These are phyloP conservation scores for Apamea anceps DNA, from an alignment of 2,888 invertebrate species.

Conservation along the genomic window DNA sequence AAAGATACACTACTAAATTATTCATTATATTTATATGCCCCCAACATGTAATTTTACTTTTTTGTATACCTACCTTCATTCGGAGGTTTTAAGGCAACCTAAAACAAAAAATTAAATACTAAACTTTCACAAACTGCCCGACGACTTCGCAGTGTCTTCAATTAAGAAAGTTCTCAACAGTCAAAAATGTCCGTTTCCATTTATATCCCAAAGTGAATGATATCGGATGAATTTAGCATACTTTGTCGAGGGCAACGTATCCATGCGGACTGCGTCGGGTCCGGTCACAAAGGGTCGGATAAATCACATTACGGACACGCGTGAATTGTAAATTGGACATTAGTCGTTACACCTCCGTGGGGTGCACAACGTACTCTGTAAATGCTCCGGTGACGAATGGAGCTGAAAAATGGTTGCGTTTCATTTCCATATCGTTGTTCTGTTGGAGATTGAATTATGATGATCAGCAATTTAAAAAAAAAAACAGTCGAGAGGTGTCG, in stretches of 20 bases:
- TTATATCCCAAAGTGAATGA: constrained; percentile 64
- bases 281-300: constrained; percentile 87
- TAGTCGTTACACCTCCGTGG: constrained; percentile 84
- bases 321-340: constrained; percentile 90
- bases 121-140: constrained; percentile 6
- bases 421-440: constrained; percentile 60
- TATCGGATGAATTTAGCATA: constrained; percentile 80
- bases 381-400: constrained; percentile 52
- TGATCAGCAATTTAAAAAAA: not conserved
- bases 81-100: not conserved
- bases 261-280: constrained; percentile 78
- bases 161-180: constrained; percentile 26
- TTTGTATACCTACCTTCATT: not conserved
- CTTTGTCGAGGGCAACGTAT: constrained; percentile 80
- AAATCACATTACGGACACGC: constrained; percentile 88
- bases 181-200: constrained; percentile 56
- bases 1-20: not conserved
- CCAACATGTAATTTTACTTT: not conserved
- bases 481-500: not conserved
- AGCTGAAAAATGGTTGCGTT: constrained; percentile 62
- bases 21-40: not conserved
- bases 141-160: constrained; percentile 13
- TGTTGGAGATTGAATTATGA: constrained; percentile 23
- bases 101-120: not conserved
- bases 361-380: constrained; percentile 43